phyloP scores from a whole-genome alignment of 1,140 invertebrate genomes.

The Plectrocnemia conspersa region DNA sequence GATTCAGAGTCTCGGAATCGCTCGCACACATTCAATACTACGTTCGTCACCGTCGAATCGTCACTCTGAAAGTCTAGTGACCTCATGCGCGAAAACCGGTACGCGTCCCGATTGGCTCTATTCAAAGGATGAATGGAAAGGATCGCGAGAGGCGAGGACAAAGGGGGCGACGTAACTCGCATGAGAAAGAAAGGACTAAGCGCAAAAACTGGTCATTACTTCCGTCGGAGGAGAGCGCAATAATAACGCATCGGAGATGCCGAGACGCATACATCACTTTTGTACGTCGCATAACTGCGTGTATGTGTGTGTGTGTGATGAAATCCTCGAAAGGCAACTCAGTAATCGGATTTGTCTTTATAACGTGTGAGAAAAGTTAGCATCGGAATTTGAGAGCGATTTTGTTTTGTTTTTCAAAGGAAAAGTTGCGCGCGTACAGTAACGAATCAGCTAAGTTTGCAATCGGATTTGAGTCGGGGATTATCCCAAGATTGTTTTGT shows the following conservation, averaged over 20 bases:
- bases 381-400: no score
- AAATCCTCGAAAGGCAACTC: no score
- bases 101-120: background rate
- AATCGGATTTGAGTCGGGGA: no score
- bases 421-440: no score
- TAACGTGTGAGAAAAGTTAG: no score
- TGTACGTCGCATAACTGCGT: no score
- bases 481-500: no score
- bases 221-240: conserved; percentile 14
- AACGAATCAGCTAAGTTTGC: no score
- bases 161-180: background rate
- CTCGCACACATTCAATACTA: conserved; percentile 1
- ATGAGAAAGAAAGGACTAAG: background rate
- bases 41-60: background rate
- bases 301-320: no score
- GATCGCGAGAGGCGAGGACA: background rate
- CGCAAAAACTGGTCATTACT: conserved; percentile 32
- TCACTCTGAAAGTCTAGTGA: background rate
- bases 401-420: no score
- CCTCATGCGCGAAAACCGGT: background rate
- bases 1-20: conserved; percentile 3
- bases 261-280: background rate
- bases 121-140: background rate
- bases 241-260: background rate
- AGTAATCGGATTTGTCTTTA: no score